Evolutionary conservation across 2,888 invertebrate species (phyloP).

Genomic region (Leptinotarsa tumamoca): DNA sequence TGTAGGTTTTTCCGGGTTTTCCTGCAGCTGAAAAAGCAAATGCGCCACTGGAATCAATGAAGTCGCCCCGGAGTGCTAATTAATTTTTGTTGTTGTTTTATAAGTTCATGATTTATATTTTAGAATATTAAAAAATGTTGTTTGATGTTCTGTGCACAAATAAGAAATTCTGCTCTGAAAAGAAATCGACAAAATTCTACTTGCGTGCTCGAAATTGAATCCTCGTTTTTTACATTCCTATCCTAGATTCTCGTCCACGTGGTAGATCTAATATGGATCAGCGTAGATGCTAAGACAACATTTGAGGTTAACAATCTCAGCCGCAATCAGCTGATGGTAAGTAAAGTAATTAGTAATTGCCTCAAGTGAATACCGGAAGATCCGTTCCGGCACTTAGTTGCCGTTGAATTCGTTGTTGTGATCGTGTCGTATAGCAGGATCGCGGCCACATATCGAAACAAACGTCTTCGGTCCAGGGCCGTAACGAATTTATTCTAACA

Average conservation of each 20-base stretch:
- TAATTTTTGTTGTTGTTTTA: too few relatives aligned
- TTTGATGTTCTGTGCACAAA: too few relatives aligned
- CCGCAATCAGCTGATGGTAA: slow-evolving; percentile 38
- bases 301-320: slow-evolving; percentile 50
- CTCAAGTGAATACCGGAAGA: slow-evolving; percentile 51
- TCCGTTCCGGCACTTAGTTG: slow-evolving; percentile 43
- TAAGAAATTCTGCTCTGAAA: too few relatives aligned
- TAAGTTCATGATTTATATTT: too few relatives aligned
- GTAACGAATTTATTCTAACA: background rate
- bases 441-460: background rate
- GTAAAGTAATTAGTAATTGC: slow-evolving; percentile 50
- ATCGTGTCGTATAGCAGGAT: slow-evolving; percentile 10
- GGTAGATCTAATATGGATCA: background rate
- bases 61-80: too few relatives aligned
- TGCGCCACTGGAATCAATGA: too few relatives aligned
- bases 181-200: too few relatives aligned
- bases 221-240: too few relatives aligned
- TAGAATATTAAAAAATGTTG: too few relatives aligned
- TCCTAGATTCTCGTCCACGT: background rate
- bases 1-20: too few relatives aligned
- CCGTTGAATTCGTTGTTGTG: slow-evolving; percentile 29
- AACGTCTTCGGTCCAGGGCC: background rate
- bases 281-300: slow-evolving; percentile 1
- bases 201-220: too few relatives aligned
- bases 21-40: too few relatives aligned